Evolutionary conservation across 2,888 invertebrate species (phyloP).

Genomic region (Digitonthophagus gazella): DNA sequence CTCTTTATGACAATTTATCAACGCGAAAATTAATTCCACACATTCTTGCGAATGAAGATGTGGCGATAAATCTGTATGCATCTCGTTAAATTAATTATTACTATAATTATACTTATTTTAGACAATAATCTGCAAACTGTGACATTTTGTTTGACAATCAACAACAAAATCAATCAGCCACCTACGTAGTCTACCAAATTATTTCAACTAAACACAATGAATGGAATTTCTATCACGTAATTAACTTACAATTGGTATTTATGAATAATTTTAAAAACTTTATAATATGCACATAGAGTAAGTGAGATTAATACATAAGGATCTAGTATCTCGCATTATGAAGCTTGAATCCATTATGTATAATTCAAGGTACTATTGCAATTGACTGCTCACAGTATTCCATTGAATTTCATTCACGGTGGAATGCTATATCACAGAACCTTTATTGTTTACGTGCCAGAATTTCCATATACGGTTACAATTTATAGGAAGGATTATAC

Average conservation of each 20-base stretch:
- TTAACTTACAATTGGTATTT: no score
- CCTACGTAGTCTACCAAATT: no score
- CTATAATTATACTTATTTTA: not conserved
- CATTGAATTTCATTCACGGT: not conserved
- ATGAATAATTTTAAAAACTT: no score
- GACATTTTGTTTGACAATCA: not conserved
- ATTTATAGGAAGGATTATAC: not conserved
- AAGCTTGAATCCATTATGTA: not conserved
- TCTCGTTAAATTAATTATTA: constrained; percentile 38
- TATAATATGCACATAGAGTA: no score
- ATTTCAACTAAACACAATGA: no score
- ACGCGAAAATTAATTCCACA: constrained; percentile 67
- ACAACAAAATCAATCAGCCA: not conserved
- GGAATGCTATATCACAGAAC: not conserved
- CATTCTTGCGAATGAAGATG: constrained; percentile 78
- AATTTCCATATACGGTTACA: not conserved
- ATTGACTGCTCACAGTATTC: not conserved
- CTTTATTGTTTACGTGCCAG: not conserved
- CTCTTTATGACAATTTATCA: constrained; percentile 70
- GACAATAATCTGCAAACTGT: not conserved
- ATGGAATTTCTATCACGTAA: no score
- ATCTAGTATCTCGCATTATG: no score
- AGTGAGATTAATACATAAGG: no score
- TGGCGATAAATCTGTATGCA: constrained; percentile 71
- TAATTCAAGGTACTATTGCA: not conserved